Evolutionary conservation across 2,113 vertebrate species (phyloP).

Genomic region (Fulmarus glacialis): DNA sequence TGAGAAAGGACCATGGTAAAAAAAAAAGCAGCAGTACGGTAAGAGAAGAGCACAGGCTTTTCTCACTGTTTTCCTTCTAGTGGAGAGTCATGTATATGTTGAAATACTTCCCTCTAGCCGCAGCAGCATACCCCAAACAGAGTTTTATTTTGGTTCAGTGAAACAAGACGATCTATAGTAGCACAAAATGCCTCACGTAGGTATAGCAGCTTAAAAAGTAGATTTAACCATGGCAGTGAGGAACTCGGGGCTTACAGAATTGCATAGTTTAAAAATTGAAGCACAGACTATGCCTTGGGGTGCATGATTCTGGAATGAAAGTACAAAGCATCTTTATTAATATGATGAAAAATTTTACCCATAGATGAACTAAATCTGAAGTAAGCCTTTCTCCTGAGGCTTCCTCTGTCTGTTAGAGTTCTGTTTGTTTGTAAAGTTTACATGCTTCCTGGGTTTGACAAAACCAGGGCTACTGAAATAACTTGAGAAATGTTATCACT

Average conservation of each 20-base stretch:
- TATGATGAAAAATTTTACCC: neutral
- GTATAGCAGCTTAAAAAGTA: neutral
- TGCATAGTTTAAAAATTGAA: neutral
- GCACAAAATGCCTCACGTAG: neutral
- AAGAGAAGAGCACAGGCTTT: rapidly evolving
- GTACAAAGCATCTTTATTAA: slow-evolving; percentile 15
- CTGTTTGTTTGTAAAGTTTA: slow-evolving; percentile 45
- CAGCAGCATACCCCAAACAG: neutral
- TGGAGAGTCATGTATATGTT: neutral
- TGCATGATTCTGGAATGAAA: neutral
- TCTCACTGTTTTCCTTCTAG: neutral
- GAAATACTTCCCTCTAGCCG: neutral
- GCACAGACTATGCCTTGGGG: neutral
- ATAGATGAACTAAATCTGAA: neutral
- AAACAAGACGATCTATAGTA: neutral
- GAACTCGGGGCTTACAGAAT: neutral
- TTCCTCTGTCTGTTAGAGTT: neutral
- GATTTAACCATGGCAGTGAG: neutral
- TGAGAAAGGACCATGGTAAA: neutral
- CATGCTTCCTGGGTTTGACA: slow-evolving; percentile 5
- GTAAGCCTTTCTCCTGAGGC: slow-evolving; percentile 11
- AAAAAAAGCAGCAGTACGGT: rapidly evolving
- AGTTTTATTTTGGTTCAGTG: neutral
- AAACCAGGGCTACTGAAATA: slow-evolving; percentile 48
- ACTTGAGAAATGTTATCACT: slow-evolving; percentile 35